Evolutionary conservation across 2,113 vertebrate species (phyloP), one percentile per base, ranked within the genome.

Genomic region (Callaeas wilsoni): DNA sequence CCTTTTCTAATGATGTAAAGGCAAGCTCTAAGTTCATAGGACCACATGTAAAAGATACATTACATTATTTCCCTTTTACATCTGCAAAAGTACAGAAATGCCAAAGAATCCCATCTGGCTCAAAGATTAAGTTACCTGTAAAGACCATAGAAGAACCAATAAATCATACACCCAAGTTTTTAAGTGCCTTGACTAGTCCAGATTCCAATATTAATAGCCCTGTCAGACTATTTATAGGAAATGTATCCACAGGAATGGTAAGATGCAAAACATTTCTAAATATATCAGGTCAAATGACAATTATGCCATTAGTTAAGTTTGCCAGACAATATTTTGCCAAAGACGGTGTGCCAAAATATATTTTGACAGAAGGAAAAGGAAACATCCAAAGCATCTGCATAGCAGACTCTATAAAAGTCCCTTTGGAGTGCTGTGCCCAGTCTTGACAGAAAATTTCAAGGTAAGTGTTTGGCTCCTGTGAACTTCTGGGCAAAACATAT

Each of bases 321-420:
- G 94, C 83, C 96, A 92, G 86, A 65, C 26, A 95, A 83, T 76
- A 79, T 90, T 96, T 96, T 90, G 83, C 94, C 89, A 86, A 93
- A 94, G 88, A 75, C 87, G 70, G 53, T 80, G 88, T 92, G 91
- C 91, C 94, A 94, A 92, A 94, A 86, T 94, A 62, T 86, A 73
- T 94, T 96, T 87, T 86, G 76, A 65, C 68, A 69, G 89, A 90
- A 96, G 89, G 76, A 96, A 93, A 86, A 90, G 86, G 93, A 95
- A 96, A 49, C 71, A 90, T 90, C 80, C 76, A 77, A 68, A 90
- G 67, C 83, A 96, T 95, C 53, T 96, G 84, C 93, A 84, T 89
- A 89, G 50, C 80, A 84, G 84, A 69, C 49, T 41, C 93, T 96
- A 96, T 96, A 96, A 95, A 96, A 96, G 94, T 49, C 91, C 86